Base-by-base conservation (phyloP, 2,113 vertebrate genomes). In the Takifugu flavidus region DNA sequence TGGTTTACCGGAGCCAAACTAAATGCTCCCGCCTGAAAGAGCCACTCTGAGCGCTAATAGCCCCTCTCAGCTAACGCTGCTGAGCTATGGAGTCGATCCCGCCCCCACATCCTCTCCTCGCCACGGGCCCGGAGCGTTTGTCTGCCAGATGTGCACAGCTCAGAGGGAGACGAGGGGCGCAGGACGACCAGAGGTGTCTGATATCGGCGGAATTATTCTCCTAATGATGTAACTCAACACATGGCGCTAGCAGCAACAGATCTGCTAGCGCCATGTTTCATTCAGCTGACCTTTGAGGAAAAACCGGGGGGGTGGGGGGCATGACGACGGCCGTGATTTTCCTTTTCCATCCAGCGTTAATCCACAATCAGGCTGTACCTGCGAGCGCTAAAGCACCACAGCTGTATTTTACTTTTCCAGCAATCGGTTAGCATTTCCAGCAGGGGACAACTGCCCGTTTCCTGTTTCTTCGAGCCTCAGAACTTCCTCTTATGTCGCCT, bases 101-200 rank as follows among this genome's bases (percentile, higher is more conserved):
- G 67, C 76, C 82, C 77, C 82, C 78, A 78, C 77, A 76, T 84
- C 78, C 70, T 80, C 65, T 53, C 58, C 67, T 62, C 53, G 3
- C 58, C 54, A 2, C 25, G 74, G 75, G 78, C 76, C 74, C 50
- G 20, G 63, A 58, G 72, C 86, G 84, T 85, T 79, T 91, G 89
- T 82, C 82, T 72, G 62, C 83, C 90, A 92, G 88, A 92, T 91
- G 89, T 90, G 79, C 55, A 53, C 28, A 65, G 74, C 66, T 69
- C 61, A 77, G 57, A 25, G 62, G 66, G 63, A 58, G 83, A 86
- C 83, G 75, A 89, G 86, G 74, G 62, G 60, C 46, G 49, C 13
- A 78, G 63, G 66, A 49, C 70, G 68, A 79, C 65, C 80, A 84
- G 84, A 82, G 83, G 87, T 89, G 85, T 88, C 84, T 82, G 82